Evolutionary conservation across 2,797 vertebrate species (phyloP).

Genomic region (Galaxias olidus): DNA sequence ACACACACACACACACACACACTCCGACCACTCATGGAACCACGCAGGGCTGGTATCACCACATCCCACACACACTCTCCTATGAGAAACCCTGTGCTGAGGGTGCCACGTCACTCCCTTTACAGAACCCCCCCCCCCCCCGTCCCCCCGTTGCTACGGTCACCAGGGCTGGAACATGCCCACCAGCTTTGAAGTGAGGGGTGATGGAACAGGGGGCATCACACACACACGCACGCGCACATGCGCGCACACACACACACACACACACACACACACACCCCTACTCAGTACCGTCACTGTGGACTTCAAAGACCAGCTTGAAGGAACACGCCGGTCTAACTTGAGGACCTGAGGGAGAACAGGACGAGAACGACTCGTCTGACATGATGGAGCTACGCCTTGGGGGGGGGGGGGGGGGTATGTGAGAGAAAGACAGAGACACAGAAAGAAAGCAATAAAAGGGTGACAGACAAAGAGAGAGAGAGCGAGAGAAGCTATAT

Average conservation of each 20-base stretch:
- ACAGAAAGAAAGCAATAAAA: conserved; percentile 13
- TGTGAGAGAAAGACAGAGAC: conserved; percentile 23
- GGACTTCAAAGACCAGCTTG: conserved; percentile 47
- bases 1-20: conserved; percentile 8
- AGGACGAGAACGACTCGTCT: conserved; percentile 41
- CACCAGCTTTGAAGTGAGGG: too few species aligned
- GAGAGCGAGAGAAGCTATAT: conserved; percentile 16
- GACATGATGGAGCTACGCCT: conserved; percentile 30
- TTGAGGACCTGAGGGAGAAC: conserved; percentile 63
- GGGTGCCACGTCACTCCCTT: too few species aligned
- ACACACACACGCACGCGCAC: background rate
- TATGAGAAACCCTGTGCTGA: too few species aligned
- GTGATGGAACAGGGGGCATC: too few species aligned
- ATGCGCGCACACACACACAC: conserved; percentile 12
- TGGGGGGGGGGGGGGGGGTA: background rate
- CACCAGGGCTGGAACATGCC: too few species aligned
- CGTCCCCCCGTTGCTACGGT: too few species aligned
- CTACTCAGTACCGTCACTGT: conserved; percentile 11
- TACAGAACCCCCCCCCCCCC: too few species aligned
- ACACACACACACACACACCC: conserved; percentile 13
- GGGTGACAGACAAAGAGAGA: conserved; percentile 27
- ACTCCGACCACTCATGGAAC: too few species aligned
- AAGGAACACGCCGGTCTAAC: conserved; percentile 45
- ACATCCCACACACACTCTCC: too few species aligned
- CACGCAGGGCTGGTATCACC: too few species aligned